Evolutionary conservation across 1,140 invertebrate species (phyloP), one percentile per base, ranked within the genome.

Genomic region (Drosophila cardini): DNA sequence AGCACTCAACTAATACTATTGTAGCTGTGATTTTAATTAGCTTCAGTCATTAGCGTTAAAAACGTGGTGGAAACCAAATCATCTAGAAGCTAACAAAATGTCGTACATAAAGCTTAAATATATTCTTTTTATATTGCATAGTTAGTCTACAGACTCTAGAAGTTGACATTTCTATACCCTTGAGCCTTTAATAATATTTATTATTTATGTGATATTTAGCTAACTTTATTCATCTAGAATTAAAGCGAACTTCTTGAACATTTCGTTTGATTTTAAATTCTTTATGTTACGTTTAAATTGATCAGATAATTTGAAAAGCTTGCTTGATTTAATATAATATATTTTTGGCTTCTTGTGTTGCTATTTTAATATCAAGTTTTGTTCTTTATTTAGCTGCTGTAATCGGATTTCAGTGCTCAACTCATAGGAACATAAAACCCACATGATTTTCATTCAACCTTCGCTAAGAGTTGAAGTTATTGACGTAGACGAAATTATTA

Each of bases 371-470:
- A 11, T 30, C 18, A 26, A 26, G 10, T 38, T 4, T 38, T 38
- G 11, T 38, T 38, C 36, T 38, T 11, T 3, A 3, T 11, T 38
- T 1, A 4, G 36, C 9, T n/a, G 26, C 15, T 36, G n/a, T 55
- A 45, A 63, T 34, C 42, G 32, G 45, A 43, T 55, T 43, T 26
- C 8, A 46, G 42, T 46, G 21, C 61, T 72, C 38, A 67, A 72
- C 45, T 45, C 62, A 38, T 42, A 67, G 26, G 36, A 30, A 13
- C 63, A 53, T 72, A 67, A 60, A 67, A 67, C n/a, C n/a, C 53
- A 58, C 26, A 16, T 52, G 62, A 58, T 67, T 72, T 58, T 45
- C 34, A 52, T 58, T 58, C 67, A 45, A 67, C 13, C 16, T 30
- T 53, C 30, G 11, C 11, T 18, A 21, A 6, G 16, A 50, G 18